These are phyloP conservation scores for Thaleichthys pacificus DNA, from an alignment of 2,797 vertebrate species.

Conservation along the genomic window DNA sequence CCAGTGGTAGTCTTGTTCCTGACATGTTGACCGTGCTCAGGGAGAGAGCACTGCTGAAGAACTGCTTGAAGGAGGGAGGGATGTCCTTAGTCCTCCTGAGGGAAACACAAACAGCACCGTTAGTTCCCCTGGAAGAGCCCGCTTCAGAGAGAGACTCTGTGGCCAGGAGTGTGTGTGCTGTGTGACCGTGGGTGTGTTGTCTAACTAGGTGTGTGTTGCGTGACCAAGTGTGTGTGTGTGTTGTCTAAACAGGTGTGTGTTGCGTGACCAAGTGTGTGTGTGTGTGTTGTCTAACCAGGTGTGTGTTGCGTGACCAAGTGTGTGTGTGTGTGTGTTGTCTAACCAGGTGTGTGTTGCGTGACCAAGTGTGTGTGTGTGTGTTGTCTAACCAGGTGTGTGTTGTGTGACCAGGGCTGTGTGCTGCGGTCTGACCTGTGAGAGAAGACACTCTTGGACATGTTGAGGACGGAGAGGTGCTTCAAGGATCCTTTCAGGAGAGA, in stretches of 20 bases:
- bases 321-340: neutral
- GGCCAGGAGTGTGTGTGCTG: too few relatives aligned
- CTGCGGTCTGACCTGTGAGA: constrained; percentile 82
- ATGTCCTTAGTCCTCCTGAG: constrained; percentile 90
- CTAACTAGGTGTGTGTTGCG: too few relatives aligned
- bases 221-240: neutral
- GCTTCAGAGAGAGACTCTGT: too few relatives aligned
- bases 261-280: neutral
- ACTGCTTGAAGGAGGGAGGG: constrained; percentile 88
- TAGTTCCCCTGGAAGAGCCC: too few relatives aligned
- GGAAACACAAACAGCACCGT: too few relatives aligned
- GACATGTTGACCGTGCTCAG: constrained; percentile 87
- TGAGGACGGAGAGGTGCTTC: constrained; percentile 86
- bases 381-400: too few relatives aligned
- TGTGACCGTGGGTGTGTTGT: too few relatives aligned
- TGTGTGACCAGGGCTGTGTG: neutral
- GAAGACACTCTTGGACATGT: constrained; percentile 88
- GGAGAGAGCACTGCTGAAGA: constrained; percentile 87
- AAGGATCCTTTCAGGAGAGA: constrained; percentile 89
- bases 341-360: too few relatives aligned
- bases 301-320: too few relatives aligned
- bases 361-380: neutral
- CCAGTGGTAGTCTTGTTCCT: constrained; percentile 87
- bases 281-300: too few relatives aligned
- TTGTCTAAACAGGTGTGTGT: too few relatives aligned